Evolutionary conservation across 2,113 vertebrate genomes (phyloP).

Genomic region (western clawed frog (Xenopus tropicalis)): UCB_Xtro_10.0 CM004445.2:26900501-26901000

Average conservation of each 20-base stretch:
- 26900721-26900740: background rate
- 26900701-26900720: background rate
- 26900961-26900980: constrained; percentile 12
- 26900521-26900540: too few relatives aligned
- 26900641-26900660: background rate
- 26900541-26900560: too few relatives aligned
- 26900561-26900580: too few relatives aligned
- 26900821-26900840: background rate
- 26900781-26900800: background rate
- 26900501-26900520: too few relatives aligned
- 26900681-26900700: background rate
- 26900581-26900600: background rate
- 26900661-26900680: background rate
- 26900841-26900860: background rate
- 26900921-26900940: constrained; percentile 17
- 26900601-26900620: background rate
- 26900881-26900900: background rate
- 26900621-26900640: background rate
- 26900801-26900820: background rate
- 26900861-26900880: background rate
- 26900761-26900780: background rate
- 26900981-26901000: constrained; percentile 14
- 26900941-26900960: background rate
- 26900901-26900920: constrained; percentile 1
- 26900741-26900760: background rate